A percentile compares a stretch with the other conserved stretches of the same genome.
phyloP scores from a whole-genome alignment of 1,140 invertebrate species.

The Thaumetopoea pityocampa region DNA sequence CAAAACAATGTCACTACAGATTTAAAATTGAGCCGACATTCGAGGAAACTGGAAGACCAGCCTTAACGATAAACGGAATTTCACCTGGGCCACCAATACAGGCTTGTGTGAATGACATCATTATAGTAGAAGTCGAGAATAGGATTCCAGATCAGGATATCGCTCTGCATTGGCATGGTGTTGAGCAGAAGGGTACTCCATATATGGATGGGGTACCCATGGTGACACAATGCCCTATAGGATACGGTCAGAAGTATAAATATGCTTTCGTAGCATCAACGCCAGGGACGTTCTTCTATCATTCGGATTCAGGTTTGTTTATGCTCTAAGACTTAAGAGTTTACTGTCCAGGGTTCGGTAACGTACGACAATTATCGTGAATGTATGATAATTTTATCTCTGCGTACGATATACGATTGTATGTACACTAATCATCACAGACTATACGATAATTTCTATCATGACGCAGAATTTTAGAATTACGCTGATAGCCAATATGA shows the following conservation, averaged over 20 bases:
- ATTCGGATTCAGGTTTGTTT: conserved; percentile 78
- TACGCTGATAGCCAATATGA: too few species aligned
- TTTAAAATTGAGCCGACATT: conserved; percentile 54
- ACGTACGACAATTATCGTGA: too few species aligned
- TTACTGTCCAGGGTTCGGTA: too few species aligned
- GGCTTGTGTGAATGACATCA: conserved; percentile 89
- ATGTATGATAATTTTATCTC: too few species aligned
- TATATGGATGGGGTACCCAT: conserved; percentile 89
- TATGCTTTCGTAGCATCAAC: conserved; percentile 82
- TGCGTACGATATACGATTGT: too few species aligned
- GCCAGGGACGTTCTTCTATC: conserved; percentile 84
- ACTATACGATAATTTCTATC: too few species aligned
- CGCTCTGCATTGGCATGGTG: conserved; percentile 87
- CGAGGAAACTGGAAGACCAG: conserved; percentile 37
- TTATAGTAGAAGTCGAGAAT: conserved; percentile 89
- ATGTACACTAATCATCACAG: too few species aligned
- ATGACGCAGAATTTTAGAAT: too few species aligned
- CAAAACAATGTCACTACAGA: conserved; percentile 53
- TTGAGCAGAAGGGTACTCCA: conserved; percentile 83
- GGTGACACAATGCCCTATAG: conserved; percentile 87
- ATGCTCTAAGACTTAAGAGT: too few species aligned
- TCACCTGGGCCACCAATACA: conserved; percentile 89
- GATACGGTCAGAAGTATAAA: conserved; percentile 83
- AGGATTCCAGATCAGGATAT: conserved; percentile 80
- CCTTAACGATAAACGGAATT: conserved; percentile 84